Percentiles rank a stretch among this genome's conserved stretches.
These are phyloP conservation scores for Gisinianus flammeolus DNA, from an alignment of 2,888 invertebrate species.

Conservation along the genomic window DNA sequence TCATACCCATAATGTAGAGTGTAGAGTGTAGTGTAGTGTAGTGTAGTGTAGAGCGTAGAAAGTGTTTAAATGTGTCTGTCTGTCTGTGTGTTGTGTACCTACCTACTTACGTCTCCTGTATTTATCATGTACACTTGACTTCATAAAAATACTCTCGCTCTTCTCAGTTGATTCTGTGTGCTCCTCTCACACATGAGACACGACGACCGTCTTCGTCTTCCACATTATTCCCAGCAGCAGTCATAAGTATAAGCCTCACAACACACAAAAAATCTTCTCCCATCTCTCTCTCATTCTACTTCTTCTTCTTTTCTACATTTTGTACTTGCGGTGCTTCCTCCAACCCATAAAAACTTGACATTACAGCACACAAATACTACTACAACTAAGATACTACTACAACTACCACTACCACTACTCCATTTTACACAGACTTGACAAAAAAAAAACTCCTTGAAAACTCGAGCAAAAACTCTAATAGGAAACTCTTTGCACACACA, in stretches of 20 bases:
- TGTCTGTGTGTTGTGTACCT: not conserved
- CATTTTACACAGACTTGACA: too few relatives aligned
- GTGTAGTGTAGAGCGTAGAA: not conserved
- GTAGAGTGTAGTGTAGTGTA: not conserved
- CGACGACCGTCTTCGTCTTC: too few relatives aligned
- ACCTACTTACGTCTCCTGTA: not conserved
- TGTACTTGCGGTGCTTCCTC: too few relatives aligned
- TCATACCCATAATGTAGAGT: not conserved
- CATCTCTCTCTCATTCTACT: not conserved
- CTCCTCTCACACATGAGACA: slow-evolving; percentile 6
- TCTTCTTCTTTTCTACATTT: not conserved
- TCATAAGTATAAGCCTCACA: not conserved
- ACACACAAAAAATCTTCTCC: not conserved
- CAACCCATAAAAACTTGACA: too few relatives aligned
- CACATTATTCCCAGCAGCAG: too few relatives aligned
- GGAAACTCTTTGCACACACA: too few relatives aligned
- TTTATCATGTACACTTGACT: slow-evolving; percentile 17
- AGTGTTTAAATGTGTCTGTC: not conserved
- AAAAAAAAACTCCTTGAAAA: too few relatives aligned
- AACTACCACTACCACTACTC: too few relatives aligned
- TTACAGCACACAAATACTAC: too few relatives aligned
- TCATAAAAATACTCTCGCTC: slow-evolving; percentile 9
- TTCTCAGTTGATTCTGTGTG: slow-evolving; percentile 25
- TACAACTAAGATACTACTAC: too few relatives aligned
- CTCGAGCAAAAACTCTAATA: too few relatives aligned